Evolutionary conservation across 1,140 invertebrate species (phyloP).

Genomic region (Drosophila ficusphila): DNA sequence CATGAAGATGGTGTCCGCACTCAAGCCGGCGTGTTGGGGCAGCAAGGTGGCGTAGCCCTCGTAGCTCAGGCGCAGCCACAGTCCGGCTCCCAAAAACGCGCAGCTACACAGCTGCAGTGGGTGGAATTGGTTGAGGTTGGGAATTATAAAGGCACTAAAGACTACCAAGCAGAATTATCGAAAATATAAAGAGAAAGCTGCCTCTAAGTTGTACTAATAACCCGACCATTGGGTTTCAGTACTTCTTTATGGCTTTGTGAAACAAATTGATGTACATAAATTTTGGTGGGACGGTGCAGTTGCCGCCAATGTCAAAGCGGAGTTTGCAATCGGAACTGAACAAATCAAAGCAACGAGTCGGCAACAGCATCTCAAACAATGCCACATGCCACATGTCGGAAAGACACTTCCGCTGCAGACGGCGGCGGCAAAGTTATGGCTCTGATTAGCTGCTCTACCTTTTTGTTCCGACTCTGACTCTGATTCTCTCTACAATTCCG

Average conservation of each 20-base stretch:
- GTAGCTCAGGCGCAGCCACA: slow-evolving; percentile 90
- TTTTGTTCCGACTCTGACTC: slow-evolving; percentile 4
- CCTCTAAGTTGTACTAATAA: not conserved
- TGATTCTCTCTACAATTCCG: not conserved
- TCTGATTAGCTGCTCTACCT: slow-evolving; percentile 26
- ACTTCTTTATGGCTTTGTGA: too few relatives aligned
- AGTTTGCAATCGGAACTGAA: not conserved
- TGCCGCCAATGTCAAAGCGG: slow-evolving; percentile 19
- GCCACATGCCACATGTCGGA: slow-evolving; percentile 25
- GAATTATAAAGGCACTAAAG: slow-evolving; percentile 9
- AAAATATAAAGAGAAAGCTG: not conserved
- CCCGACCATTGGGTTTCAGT: not conserved
- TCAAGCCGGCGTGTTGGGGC: slow-evolving; percentile 89
- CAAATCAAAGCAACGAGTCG: slow-evolving; percentile 6
- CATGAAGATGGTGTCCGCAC: slow-evolving; percentile 89
- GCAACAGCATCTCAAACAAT: slow-evolving; percentile 47
- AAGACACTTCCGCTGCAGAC: slow-evolving; percentile 68
- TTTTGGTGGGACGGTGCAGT: slow-evolving; percentile 23
- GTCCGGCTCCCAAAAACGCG: slow-evolving; percentile 89
- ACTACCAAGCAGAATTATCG: not conserved
- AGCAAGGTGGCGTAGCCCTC: slow-evolving; percentile 89
- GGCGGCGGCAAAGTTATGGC: slow-evolving; percentile 64
- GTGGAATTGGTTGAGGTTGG: not conserved
- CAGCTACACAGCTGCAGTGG: slow-evolving; percentile 89
- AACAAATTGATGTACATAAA: too few relatives aligned